These are phyloP conservation scores for Fulmarus glacialis DNA, from an alignment of 2,113 vertebrate species.

Conservation along the genomic window DNA sequence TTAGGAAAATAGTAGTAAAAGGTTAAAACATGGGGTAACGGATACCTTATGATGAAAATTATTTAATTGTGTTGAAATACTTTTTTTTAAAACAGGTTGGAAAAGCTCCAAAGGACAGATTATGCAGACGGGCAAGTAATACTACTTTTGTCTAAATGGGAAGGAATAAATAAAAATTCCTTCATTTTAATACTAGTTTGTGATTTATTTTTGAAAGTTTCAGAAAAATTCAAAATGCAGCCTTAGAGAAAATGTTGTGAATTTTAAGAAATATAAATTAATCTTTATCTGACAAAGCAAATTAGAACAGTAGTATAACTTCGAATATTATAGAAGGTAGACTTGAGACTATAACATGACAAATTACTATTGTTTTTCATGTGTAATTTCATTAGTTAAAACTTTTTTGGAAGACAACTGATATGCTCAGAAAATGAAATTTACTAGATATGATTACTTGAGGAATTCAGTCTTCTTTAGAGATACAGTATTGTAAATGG, in stretches of 20 bases:
- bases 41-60: neutral
- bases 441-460: neutral
- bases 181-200: neutral
- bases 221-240: neutral
- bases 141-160: neutral
- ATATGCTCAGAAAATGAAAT: neutral
- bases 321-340: neutral
- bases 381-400: neutral
- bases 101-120: conserved; percentile 94
- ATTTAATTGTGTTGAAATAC: neutral
- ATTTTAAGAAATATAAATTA: neutral
- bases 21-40: neutral
- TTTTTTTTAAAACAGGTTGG: conserved; percentile 83
- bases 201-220: neutral
- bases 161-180: neutral
- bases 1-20: neutral
- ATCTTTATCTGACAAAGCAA: neutral
- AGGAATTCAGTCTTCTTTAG: neutral
- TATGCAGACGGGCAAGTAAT: conserved; percentile 90
- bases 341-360: neutral
- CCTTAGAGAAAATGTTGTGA: neutral
- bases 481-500: neutral
- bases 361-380: neutral
- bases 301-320: neutral
- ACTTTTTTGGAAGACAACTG: neutral